A percentile compares a stretch with the other conserved stretches of the same genome.
Evolutionary conservation across 2,888 invertebrate species (phyloP).

Genomic region (Aethes cnicana): DNA sequence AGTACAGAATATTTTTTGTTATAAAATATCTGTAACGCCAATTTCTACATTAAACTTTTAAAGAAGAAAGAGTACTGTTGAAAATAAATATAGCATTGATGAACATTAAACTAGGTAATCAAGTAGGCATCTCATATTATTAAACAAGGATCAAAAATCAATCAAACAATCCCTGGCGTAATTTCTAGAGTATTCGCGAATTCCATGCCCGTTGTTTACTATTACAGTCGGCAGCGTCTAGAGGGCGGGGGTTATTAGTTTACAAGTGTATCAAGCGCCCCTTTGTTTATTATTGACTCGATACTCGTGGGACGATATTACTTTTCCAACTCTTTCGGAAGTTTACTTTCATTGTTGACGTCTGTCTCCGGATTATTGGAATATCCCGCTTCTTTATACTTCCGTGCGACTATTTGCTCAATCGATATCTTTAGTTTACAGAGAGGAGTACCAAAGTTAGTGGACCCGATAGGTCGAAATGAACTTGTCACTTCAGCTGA

Average conservation of each 20-base stretch:
- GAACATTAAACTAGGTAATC: constrained; percentile 6
- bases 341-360: constrained; percentile 79
- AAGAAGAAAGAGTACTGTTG: not conserved
- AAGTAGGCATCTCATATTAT: constrained; percentile 4
- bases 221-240: constrained; percentile 58
- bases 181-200: constrained; percentile 51
- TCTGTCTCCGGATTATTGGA: constrained; percentile 75
- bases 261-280: constrained; percentile 80
- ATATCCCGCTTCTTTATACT: constrained; percentile 62
- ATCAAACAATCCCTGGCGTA: constrained; percentile 51
- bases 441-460: constrained; percentile 36
- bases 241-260: constrained; percentile 76
- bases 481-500: constrained; percentile 13
- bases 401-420: constrained; percentile 52
- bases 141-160: constrained; percentile 44
- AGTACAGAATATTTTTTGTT: no score
- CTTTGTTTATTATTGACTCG: constrained; percentile 78
- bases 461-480: constrained; percentile 5
- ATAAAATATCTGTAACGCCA: no score
- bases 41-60: no score
- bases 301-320: constrained; percentile 59
- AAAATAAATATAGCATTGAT: not conserved
- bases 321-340: constrained; percentile 82
- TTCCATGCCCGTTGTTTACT: constrained; percentile 67
- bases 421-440: constrained; percentile 39